phyloP scores from a whole-genome alignment of 2,888 invertebrate species.

The Callyntrura sp. region DNA sequence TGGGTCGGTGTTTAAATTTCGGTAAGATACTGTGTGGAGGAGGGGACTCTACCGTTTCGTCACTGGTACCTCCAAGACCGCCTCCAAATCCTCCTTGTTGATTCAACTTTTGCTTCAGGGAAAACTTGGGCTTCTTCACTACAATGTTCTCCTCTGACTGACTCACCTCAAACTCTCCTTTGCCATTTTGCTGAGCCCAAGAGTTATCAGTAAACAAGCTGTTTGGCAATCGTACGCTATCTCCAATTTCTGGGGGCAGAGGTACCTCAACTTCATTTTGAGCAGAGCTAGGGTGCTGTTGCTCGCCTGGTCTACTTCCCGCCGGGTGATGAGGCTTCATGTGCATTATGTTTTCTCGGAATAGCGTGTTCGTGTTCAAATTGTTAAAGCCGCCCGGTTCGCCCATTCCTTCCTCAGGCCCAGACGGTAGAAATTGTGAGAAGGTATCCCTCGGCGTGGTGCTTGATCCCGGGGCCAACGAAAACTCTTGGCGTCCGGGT shows the following conservation, averaged over 20 bases:
- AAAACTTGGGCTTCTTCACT: slow-evolving; percentile 81
- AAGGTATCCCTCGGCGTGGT: slow-evolving; percentile 56
- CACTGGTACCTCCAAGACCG: slow-evolving; percentile 52
- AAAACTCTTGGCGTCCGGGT: slow-evolving; percentile 25
- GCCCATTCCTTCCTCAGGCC: neutral
- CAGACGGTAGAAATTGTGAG: slow-evolving; percentile 37
- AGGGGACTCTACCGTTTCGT: slow-evolving; percentile 67
- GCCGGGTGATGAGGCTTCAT: slow-evolving; percentile 70
- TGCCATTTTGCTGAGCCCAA: slow-evolving; percentile 72
- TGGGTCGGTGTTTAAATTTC: slow-evolving; percentile 66
- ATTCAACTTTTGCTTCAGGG: slow-evolving; percentile 63
- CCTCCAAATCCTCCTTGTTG: slow-evolving; percentile 31
- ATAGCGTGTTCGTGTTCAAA: slow-evolving; percentile 81
- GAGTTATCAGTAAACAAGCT: slow-evolving; percentile 79
- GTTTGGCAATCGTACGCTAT: slow-evolving; percentile 77
- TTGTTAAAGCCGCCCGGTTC: slow-evolving; percentile 19
- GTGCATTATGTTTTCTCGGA: slow-evolving; percentile 82
- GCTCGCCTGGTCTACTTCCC: slow-evolving; percentile 69
- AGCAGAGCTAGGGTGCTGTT: slow-evolving; percentile 44
- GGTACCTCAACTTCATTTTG: slow-evolving; percentile 79
- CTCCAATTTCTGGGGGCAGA: slow-evolving; percentile 80
- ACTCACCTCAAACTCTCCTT: slow-evolving; percentile 73
- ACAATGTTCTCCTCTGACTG: slow-evolving; percentile 82
- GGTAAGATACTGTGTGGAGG: slow-evolving; percentile 65
- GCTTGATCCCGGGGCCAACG: neutral